These are phyloP conservation scores for Lymantria dispar DNA, from an alignment of 2,888 invertebrate species.

Conservation along the genomic window DNA sequence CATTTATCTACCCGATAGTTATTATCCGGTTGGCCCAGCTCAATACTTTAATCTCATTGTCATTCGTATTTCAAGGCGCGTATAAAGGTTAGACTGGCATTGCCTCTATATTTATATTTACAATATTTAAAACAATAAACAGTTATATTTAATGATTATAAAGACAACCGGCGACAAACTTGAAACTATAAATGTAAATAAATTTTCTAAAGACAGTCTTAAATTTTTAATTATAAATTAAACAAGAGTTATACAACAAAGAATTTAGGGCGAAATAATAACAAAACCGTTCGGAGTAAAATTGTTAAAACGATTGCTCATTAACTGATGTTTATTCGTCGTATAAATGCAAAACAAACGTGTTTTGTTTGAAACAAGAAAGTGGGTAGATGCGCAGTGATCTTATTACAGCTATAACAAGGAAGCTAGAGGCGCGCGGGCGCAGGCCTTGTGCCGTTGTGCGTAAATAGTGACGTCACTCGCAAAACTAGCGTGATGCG, in stretches of 20 bases:
- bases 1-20: conserved; percentile 41
- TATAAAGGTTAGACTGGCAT: conserved; percentile 9
- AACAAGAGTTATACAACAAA: conserved; percentile 5
- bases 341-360: conserved; percentile 9
- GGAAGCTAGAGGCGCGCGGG: conserved; percentile 52
- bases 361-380: conserved; percentile 14
- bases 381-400: conserved; percentile 28
- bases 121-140: no score
- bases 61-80: conserved; percentile 42
- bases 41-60: conserved; percentile 42
- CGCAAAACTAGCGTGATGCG: conserved; percentile 61
- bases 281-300: conserved; percentile 11
- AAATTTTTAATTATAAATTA: no score
- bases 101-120: no score
- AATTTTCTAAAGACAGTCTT: no score
- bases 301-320: conserved; percentile 10
- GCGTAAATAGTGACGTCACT: conserved; percentile 67
- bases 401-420: conserved; percentile 43
- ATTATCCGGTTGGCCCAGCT: conserved; percentile 36
- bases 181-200: no score
- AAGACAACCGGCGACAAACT: no score
- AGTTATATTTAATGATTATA: no score
- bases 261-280: conserved; percentile 15
- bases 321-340: conserved; percentile 9
- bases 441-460: conserved; percentile 48